phyloP scores from a whole-genome alignment of 2,113 vertebrate species.

The Mustela nigripes region DNA sequence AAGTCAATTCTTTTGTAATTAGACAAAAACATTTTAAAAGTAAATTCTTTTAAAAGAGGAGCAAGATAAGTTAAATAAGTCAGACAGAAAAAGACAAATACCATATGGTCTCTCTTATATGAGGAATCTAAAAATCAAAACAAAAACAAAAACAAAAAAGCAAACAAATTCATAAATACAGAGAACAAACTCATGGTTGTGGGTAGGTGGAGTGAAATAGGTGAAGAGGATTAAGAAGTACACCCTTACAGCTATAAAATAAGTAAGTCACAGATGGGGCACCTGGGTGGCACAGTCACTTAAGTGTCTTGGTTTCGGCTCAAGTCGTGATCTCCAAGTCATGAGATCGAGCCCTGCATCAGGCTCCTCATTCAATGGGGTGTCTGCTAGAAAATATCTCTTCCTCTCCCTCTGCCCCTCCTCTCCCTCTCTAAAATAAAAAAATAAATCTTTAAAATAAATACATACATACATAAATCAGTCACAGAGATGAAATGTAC shows the following conservation, averaged over 20 bases:
- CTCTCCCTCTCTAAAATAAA: neutral
- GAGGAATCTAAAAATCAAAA: neutral
- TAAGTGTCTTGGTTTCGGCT: no score
- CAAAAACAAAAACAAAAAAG: neutral
- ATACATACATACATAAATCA: neutral
- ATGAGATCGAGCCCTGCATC: neutral
- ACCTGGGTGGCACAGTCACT: no score
- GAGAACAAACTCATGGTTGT: neutral
- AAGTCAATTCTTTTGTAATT: neutral
- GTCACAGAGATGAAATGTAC: neutral
- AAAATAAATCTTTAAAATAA: neutral
- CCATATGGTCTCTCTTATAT: neutral
- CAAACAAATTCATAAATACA: neutral
- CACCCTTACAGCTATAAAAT: neutral
- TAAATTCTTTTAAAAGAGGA: neutral
- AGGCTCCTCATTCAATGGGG: neutral
- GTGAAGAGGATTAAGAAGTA: neutral
- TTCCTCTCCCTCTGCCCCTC: neutral
- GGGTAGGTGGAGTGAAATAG: neutral
- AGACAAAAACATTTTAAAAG: slow-evolving; percentile 39
- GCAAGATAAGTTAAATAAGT: neutral
- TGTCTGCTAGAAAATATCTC: neutral
- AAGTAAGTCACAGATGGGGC: neutral
- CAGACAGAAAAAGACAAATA: neutral
- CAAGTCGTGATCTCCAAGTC: neutral